Evolutionary conservation across 1,140 invertebrate species (phyloP), one percentile per base, ranked within the genome.

Genomic region (Ooceraea biroi): DNA sequence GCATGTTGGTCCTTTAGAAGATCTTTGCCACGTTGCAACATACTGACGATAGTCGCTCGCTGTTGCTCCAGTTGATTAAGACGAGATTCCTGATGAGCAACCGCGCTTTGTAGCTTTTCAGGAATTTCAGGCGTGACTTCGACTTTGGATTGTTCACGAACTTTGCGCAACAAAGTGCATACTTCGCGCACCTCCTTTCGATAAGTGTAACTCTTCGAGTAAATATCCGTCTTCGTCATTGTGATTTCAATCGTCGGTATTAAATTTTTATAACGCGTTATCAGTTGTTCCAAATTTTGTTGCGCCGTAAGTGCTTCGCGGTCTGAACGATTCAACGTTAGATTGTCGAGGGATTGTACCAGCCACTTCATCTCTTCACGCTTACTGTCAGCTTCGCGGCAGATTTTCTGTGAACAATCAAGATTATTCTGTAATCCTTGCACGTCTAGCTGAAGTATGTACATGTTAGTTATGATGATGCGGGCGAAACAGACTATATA

Each of bases 351-450:
- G 19, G 97, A 98, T 94, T 98, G 97, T 0, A 98, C 97, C 57
- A 99, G 94, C 98, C 98, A 98, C 91, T 98, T 98, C 96, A 99
- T 98, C 87, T 98, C 97, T 93, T 99, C 98, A 63, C 97, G 95
- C 92, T 98, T 97, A 60, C 95, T 96, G 91, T 98, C 98, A 80
- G 98, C 98, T 94, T 99, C 97, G 61, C 96, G 96, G 91, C 98
- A 98, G 85, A 98, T 97, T 92, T 96, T 96, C 97, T 98, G 91
- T 22, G 83, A 44, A 30, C 46, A 83, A 1, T 61, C 7, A 17
- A 50, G 12, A 48, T 5, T 8, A 17, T 74, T 48, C 41, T 48
- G 19, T 3, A 0, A 78, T 44, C 30, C 17, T 44, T 7, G n/a
- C 44, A 25, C 8, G 1, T 22, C 12, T 41, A 17, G 36, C 14